Base-by-base conservation (phyloP, 1,140 invertebrate species). In the Phthorimaea operculella region DNA sequence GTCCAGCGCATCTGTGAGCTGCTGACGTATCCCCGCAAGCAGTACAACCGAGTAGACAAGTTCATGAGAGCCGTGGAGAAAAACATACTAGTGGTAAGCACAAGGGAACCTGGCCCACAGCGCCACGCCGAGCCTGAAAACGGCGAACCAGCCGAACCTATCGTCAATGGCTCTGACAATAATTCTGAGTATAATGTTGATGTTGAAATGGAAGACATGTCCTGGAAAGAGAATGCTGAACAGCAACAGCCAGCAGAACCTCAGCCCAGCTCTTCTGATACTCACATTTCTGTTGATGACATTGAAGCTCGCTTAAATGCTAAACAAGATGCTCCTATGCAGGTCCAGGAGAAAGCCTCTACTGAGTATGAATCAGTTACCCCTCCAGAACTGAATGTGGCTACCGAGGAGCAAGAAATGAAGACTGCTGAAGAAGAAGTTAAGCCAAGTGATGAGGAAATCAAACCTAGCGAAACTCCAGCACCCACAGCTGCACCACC, bases 11-110 rank as follows among this genome's bases (percentile, higher is more conserved):
- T 99, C 45, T 98, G 96, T 84, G 98, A 99, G 83, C 86, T 99
- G 4, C 85, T 99, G 0, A 95, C 93, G 2, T 90, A 91, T 59
- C 97, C 97, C 5, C 89, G 91, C n/a, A 96, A 95, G 76, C 95
- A 99, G 74, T 99, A 99, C 78, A 96, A 94, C 70, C 88, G 96
- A 57, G 94, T 96, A 49, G 97, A 99, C 76, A 99, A 99, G 83
- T 99, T 95, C 76, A 94, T 99, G 91, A 86, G 97, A 52, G 97
- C 96, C 0, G 89, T 98, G 33, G 96, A 97, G 70, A 97, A 97
- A 81, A 98, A 97, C 76, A 93, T 98, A 59, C 83, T 97, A 64
- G 96, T 98, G 51, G 96, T 99, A 5, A 97, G 94, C 61, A 98
- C 96, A n/a, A 90, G 95, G 39, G 96, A 98, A 76, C 95, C 95